Conservation (phyloP, 2,888 invertebrate genomes). For the Cantharis rustica region DNA sequence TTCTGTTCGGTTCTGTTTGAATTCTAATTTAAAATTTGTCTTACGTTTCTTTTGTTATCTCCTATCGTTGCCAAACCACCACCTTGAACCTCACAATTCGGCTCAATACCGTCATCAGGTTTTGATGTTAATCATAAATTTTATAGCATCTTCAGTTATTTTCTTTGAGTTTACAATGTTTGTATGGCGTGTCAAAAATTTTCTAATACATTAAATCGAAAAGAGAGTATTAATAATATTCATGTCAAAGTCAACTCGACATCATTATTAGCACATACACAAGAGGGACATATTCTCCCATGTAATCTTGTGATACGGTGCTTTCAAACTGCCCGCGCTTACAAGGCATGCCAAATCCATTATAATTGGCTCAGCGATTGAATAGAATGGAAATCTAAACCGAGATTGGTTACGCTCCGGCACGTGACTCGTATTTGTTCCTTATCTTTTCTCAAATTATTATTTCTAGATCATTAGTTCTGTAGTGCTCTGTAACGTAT, state of each 20-base stretch:
- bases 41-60: neutral
- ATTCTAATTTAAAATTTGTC: constrained; percentile 5
- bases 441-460: constrained; percentile 39
- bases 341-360: constrained; percentile 53
- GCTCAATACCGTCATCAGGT: no score
- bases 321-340: constrained; percentile 51
- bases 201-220: neutral
- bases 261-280: constrained; percentile 37
- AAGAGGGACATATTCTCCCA: constrained; percentile 49
- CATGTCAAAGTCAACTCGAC: constrained; percentile 21
- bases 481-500: constrained; percentile 14
- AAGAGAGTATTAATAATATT: neutral
- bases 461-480: constrained; percentile 43
- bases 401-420: constrained; percentile 62
- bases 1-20: constrained; percentile 39
- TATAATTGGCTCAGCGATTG: constrained; percentile 45
- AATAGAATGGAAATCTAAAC: constrained; percentile 46
- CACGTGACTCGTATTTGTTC: constrained; percentile 62
- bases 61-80: neutral
- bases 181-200: neutral
- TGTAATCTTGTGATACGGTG: constrained; percentile 54
- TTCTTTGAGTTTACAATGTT: neutral
- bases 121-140: no score
- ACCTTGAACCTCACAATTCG: neutral
- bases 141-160: no score